Base-by-base conservation (phyloP, 2,888 invertebrate genomes). In the Drosophila cognata region DNA sequence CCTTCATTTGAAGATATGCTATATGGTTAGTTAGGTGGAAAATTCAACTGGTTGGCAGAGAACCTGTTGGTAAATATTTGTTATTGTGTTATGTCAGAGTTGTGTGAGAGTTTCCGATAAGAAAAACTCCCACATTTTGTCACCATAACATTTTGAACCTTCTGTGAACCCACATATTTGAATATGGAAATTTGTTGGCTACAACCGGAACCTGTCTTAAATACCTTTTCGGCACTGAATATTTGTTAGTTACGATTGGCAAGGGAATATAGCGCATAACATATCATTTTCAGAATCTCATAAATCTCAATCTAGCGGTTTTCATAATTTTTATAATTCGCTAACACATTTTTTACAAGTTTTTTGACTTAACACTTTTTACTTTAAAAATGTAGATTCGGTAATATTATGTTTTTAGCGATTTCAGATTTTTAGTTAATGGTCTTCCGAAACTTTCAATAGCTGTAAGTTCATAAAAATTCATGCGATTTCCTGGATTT, bases 51-150 rank as follows among this genome's bases (percentile, higher is more conserved):
- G 73, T 77, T 62, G 73, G 16, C 38, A 43, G 28, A 33, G 41
- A 61, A 80, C 69, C 69, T 76, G 73, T 79, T 79, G 69, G 50
- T 71, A 48, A 52, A 52, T 57, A 56, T 38, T 18, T 33, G 8
- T 13, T 7, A 10, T 56, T 56, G 51, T 11, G 51, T 28, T 51
- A 18, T 33, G 35, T 29, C 4, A 13, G 18, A 43, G 33, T 6
- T 33, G 68, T 78, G 88, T 85, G 89, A 81, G 90, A 85, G 81
- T 71, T 69, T 72, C 70, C 79, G 72, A 66, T 74, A 65, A 68
- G 67, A 59, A 63, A 65, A 73, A 81, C 89, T 89, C 85, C 83
- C 85, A 85, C 69, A 63, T 59, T 81, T 69, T 81, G 81, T 72
- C 63, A 59, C 28, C 64, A 25, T 59, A 64, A 16, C 29, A 29